Evolutionary conservation across 1,140 invertebrate genomes (phyloP).

Genomic region (Eufriesea mexicana): DNA sequence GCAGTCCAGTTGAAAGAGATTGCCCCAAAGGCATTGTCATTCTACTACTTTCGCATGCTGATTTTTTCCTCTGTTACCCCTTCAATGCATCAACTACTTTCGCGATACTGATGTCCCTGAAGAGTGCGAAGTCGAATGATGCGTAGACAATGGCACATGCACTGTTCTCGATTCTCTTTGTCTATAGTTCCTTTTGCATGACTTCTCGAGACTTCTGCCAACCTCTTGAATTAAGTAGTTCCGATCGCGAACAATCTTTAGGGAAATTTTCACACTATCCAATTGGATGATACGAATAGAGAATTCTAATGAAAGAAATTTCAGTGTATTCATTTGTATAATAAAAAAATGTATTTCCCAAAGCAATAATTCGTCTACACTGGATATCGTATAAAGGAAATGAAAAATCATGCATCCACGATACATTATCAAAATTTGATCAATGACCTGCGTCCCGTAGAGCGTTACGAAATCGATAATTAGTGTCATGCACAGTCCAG

Average conservation of each 20-base stretch:
- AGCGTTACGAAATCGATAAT: conserved; percentile 11
- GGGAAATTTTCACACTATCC: not conserved
- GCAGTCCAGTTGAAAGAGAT: not conserved
- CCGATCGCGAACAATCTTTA: not conserved
- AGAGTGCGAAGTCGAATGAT: conserved; percentile 5
- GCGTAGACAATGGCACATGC: not conserved
- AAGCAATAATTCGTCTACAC: not conserved
- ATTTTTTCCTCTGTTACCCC: not conserved
- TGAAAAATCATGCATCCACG: not conserved
- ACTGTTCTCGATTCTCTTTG: not conserved
- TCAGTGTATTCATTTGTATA: not conserved
- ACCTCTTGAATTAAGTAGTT: not conserved
- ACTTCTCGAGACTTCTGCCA: not conserved
- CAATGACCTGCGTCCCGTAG: not conserved
- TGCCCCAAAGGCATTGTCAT: not conserved
- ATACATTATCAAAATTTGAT: not conserved
- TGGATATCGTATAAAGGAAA: not conserved
- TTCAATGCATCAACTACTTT: not conserved
- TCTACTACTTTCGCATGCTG: not conserved
- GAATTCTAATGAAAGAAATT: not conserved
- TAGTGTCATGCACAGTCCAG: not conserved
- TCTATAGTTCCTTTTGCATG: too few species aligned
- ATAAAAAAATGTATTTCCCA: not conserved
- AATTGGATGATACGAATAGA: not conserved
- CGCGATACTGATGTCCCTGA: not conserved